A percentile compares a stretch with the other conserved stretches of the same genome.
phyloP scores from a whole-genome alignment of 2,113 vertebrate genomes.

The Hyperoodon ampullatus region DNA sequence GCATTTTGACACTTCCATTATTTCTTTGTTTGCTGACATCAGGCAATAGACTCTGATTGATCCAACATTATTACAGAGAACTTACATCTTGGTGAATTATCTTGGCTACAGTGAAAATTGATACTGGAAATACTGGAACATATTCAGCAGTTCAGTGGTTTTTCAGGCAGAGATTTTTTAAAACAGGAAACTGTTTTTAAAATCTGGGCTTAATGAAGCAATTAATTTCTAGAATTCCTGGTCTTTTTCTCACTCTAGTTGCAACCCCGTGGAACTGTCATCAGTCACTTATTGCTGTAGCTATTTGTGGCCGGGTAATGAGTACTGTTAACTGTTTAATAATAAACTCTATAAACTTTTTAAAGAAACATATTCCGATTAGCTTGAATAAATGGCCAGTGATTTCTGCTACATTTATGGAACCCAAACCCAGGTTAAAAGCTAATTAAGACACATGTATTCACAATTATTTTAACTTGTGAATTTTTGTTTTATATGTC shows the following conservation, averaged over 20 bases:
- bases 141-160: neutral
- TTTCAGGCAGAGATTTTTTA: neutral
- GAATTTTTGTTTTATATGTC: neutral
- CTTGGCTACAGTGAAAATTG: neutral
- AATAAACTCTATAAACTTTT: neutral
- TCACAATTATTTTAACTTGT: neutral
- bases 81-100: neutral
- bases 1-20: neutral
- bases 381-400: neutral
- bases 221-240: slow-evolving; percentile 11
- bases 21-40: neutral
- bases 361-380: neutral
- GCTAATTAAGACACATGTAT: neutral
- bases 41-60: neutral
- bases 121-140: neutral
- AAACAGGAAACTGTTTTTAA: slow-evolving; percentile 6
- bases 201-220: neutral
- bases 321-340: neutral
- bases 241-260: neutral
- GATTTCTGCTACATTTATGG: neutral
- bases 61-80: neutral
- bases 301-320: neutral
- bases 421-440: slow-evolving; percentile 15
- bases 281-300: neutral
- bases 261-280: neutral